Evolutionary conservation across 2,113 vertebrate species (phyloP).

Genomic region (Indicator indicator): DNA sequence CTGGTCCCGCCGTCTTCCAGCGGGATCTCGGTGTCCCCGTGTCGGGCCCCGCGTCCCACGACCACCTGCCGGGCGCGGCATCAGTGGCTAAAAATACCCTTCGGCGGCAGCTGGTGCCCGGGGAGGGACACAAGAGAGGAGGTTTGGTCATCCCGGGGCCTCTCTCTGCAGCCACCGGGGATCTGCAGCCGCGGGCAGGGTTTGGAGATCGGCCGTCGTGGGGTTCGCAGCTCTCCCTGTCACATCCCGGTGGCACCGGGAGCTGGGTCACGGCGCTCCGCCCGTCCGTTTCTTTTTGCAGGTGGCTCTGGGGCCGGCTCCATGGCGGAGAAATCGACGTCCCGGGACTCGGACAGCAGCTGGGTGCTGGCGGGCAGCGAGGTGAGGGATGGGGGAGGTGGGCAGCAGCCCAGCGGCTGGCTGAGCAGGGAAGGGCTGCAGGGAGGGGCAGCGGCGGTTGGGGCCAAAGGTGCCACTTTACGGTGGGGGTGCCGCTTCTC

Average conservation of each 20-base stretch:
- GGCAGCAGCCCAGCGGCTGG: neutral
- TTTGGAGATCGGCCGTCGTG: neutral
- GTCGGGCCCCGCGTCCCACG: neutral
- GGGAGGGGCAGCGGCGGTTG: no score
- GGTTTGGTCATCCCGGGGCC: no score
- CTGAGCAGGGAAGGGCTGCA: neutral
- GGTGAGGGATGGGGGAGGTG: constrained; percentile 34
- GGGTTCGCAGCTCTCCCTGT: neutral
- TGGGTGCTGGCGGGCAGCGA: constrained; percentile 69
- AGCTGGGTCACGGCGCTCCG: neutral
- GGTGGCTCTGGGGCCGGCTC: neutral
- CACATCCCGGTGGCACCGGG: no score
- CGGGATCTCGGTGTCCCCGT: neutral
- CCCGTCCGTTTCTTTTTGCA: neutral
- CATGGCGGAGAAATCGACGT: constrained; percentile 59
- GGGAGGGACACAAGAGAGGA: neutral
- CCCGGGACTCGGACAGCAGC: constrained; percentile 66
- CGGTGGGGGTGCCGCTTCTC: no score
- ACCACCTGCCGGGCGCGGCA: constrained; percentile 19
- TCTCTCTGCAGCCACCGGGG: no score
- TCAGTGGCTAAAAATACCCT: constrained; percentile 60
- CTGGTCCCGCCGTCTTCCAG: neutral
- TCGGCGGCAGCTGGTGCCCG: neutral
- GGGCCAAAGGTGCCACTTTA: neutral
- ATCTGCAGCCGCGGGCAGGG: no score